Evolutionary conservation across 1,140 invertebrate species (phyloP), one percentile per base, ranked within the genome.

Genomic region (Meloidogyne exigua): DNA sequence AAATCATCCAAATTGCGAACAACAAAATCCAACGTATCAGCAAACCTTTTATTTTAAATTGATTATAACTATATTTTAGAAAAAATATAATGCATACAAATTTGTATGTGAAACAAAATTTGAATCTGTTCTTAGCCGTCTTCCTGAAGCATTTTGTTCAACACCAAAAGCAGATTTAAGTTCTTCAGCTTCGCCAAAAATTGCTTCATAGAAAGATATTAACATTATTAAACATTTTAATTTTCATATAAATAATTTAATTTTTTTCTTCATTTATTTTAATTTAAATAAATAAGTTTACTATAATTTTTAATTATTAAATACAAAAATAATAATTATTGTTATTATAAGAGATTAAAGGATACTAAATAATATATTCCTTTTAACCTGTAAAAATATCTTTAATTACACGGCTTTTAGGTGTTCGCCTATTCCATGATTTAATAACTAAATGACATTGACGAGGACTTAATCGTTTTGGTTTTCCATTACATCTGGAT

Each of bases 11-110:
- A 68, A 76, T 82, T 82, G 21, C 81, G 71, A 25, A 82, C 80
- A 18, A 82, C 80, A 79, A 82, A 82, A 66, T 82, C 80, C 49
- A 82, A 82, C 42, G 80, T 82, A 66, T 82, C 80, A 44, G 75
- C 72, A 63, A 82, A 82, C 12, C 72, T 73, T 2, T 21, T n/a
- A 57, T 26, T 65, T 32, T 65, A 9, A 7, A 32, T n/a, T n/a
- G n/a, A n/a, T n/a, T n/a, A n/a, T n/a, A n/a, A n/a, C n/a, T n/a
- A n/a, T n/a, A n/a, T n/a, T n/a, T n/a, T n/a, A n/a, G n/a, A n/a
- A n/a, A n/a, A 13, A 63, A 57, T 57, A n/a, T 4, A 21, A 25
- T 49, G 65, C 36, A 82, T 49, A 73, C 36, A 82, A 42, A 66
- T 83, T 80, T 25, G 80, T 80, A 21, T 82, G 80, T 25, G 80